Base-by-base conservation (phyloP, 2,888 invertebrate genomes). In the Drosophila prostipennis region DNA sequence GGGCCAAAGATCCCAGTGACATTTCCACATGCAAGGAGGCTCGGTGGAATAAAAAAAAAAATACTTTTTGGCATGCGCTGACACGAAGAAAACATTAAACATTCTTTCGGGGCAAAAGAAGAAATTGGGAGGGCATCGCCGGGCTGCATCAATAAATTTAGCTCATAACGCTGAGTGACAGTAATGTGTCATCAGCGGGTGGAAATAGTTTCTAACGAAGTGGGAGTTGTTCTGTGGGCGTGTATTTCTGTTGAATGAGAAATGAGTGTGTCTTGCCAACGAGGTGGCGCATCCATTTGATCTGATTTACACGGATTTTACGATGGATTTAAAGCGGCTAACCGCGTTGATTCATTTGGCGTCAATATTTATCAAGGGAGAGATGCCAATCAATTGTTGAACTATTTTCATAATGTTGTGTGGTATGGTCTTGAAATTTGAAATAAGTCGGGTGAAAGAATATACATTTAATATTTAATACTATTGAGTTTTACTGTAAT, bases 111-210 rank as follows among this genome's bases (percentile, higher is more conserved):
- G 61, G 16, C 46, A n/a, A 13, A n/a, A 23, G 23, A 23, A 34
- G 56, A 58, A 55, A 32, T 26, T 55, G 34, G 11, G 32, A 40
- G 37, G 19, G 57, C 23, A 42, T n/a, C 39, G 49, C 26, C 52
- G 67, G 49, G 57, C 51, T 53, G 49, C 87, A 79, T 81, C 87
- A 87, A 82, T 82, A 82, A 82, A 82, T 82, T 82, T 82, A 77
- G 87, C 76, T 76, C 82, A 79, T 84, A 82, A 87, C 76, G 75
- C 78, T 73, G 70, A 74, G 69, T 82, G 82, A 82, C 82, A 82
- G 73, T 82, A 85, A 82, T 87, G 82, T 87, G 87, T 87, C 82
- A 82, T 81, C 85, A 55, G 57, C 74, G 55, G 72, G 78, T 59
- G 76, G 69, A 85, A 82, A 87, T 85, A 71, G 77, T 81, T 81